Evolutionary conservation across 2,113 vertebrate species (phyloP).

Genomic region (Megaleporinus macrocephalus): DNA sequence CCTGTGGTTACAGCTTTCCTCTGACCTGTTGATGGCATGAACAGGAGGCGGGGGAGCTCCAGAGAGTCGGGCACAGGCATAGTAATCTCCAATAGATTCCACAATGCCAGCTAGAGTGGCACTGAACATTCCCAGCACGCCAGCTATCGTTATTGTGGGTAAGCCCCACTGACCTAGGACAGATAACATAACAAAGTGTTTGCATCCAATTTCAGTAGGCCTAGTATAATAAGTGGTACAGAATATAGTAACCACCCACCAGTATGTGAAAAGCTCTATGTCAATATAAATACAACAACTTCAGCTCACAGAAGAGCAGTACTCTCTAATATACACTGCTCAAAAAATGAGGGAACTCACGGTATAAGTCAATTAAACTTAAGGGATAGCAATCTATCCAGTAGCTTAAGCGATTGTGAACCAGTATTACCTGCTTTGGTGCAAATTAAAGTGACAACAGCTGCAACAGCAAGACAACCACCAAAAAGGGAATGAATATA

Average conservation of each 20-base stretch:
- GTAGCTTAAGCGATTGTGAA: too few species aligned
- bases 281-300: neutral
- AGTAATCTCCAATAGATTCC: slow-evolving; percentile 97
- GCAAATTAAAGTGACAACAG: too few species aligned
- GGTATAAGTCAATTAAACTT: too few species aligned
- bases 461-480: too few species aligned
- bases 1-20: neutral
- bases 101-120: slow-evolving; percentile 92
- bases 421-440: too few species aligned
- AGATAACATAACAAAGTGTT: slow-evolving; percentile 1
- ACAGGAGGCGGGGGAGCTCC: slow-evolving; percentile 90
- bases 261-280: neutral
- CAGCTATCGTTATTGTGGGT: slow-evolving; percentile 89
- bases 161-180: slow-evolving; percentile 92
- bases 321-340: too few species aligned
- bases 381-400: too few species aligned
- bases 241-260: neutral
- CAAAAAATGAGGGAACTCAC: too few species aligned
- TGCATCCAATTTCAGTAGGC: slow-evolving; percentile 7
- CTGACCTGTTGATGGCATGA: slow-evolving; percentile 95
- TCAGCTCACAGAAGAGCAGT: neutral
- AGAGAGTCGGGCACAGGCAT: slow-evolving; percentile 92
- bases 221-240: neutral
- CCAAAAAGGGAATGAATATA: too few species aligned
- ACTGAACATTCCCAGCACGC: slow-evolving; percentile 96